Conservation (phyloP, 2,888 invertebrate genomes). For the Camptogramma bilineatum region DNA sequence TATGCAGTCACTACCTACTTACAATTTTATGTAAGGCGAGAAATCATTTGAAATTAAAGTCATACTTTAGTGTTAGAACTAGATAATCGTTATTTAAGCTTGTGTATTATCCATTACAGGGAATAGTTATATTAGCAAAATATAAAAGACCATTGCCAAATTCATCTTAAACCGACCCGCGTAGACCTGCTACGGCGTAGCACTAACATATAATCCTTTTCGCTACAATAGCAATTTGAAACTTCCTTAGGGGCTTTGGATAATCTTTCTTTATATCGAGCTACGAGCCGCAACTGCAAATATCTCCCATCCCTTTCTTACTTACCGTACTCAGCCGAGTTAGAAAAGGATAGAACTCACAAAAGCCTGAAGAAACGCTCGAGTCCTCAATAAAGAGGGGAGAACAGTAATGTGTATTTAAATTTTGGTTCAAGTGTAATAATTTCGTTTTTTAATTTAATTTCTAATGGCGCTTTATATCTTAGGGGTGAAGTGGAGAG, state of each 20-base stretch:
- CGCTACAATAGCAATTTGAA: constrained; percentile 87
- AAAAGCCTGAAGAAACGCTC: constrained; percentile 71
- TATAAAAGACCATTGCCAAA: constrained; percentile 33
- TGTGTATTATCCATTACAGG: neutral
- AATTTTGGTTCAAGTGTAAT: constrained; percentile 84
- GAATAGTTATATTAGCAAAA: neutral
- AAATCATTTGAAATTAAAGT: too few species aligned
- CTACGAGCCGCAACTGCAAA: constrained; percentile 71
- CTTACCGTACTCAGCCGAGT: constrained; percentile 35
- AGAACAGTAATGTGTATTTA: constrained; percentile 83
- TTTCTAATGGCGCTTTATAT: constrained; percentile 77
- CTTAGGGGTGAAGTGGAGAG: constrained; percentile 61
- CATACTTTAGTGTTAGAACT: too few species aligned
- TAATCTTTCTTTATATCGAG: constrained; percentile 86
- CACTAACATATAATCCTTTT: constrained; percentile 86
- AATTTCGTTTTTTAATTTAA: constrained; percentile 85
- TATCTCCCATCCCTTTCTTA: constrained; percentile 56
- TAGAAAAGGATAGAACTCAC: constrained; percentile 55
- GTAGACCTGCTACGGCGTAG: constrained; percentile 81
- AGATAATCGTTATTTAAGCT: too few species aligned
- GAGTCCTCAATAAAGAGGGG: constrained; percentile 83
- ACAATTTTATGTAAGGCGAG: too few species aligned
- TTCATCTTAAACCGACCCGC: constrained; percentile 63
- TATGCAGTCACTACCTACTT: too few species aligned
- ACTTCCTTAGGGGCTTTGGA: constrained; percentile 86